Conservation (phyloP, 1,140 invertebrate genomes). For the Phymastichus coffea region DNA sequence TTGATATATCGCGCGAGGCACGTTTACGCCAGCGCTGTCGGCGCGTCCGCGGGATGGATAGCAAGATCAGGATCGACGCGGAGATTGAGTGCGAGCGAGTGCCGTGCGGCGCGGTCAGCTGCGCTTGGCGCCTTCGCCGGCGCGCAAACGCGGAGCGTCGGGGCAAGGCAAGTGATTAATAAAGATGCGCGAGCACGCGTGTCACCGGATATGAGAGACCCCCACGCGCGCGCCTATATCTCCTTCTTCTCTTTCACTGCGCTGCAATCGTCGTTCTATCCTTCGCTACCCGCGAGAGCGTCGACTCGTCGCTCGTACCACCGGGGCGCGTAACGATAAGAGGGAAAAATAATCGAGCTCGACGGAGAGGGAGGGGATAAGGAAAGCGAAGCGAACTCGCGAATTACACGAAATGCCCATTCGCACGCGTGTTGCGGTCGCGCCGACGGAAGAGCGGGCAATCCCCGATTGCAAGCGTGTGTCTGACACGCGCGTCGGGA, state of each 20-base stretch:
- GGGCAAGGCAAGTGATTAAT: slow-evolving; percentile 44
- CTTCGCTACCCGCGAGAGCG: slow-evolving; percentile 2
- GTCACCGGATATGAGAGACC: slow-evolving; percentile 52
- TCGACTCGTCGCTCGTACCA: slow-evolving; percentile 10
- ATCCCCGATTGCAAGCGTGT: slow-evolving; percentile 7
- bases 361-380: too few relatives aligned
- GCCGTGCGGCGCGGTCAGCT: too few relatives aligned
- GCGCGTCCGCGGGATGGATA: too few relatives aligned
- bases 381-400: slow-evolving; percentile 1
- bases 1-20: too few relatives aligned
- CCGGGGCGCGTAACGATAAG: slow-evolving; percentile 11
- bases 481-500: slow-evolving; percentile 6
- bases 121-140: too few relatives aligned
- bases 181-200: slow-evolving; percentile 53
- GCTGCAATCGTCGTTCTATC: slow-evolving; percentile 23
- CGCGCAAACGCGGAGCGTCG: slow-evolving; percentile 2
- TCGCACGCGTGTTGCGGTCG: slow-evolving; percentile 22
- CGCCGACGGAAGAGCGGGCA: too few relatives aligned
- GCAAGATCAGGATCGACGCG: too few relatives aligned
- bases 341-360: too few relatives aligned
- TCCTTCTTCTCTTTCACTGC: slow-evolving; percentile 5
- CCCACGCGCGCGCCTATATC: slow-evolving; percentile 31
- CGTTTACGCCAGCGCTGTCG: too few relatives aligned
- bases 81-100: too few relatives aligned
- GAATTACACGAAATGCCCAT: slow-evolving; percentile 28